These are phyloP conservation scores for Pristionchus entomophagus DNA, from an alignment of 2,888 invertebrate species.

Conservation along the genomic window DNA sequence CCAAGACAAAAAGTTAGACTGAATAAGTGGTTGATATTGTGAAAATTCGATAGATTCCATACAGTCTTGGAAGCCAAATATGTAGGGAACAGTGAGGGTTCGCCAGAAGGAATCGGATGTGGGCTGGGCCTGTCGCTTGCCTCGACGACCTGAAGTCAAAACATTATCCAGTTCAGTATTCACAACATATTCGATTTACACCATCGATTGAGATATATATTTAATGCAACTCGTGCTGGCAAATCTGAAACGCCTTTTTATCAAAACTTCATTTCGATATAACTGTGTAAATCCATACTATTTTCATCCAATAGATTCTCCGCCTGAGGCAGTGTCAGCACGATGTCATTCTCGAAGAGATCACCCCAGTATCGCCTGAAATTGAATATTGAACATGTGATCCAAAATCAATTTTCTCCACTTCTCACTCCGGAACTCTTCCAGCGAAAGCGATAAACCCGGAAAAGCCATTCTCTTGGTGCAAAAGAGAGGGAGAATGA, in stretches of 20 bases:
- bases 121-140: conserved; percentile 68
- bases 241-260: no score
- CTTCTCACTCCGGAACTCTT: not conserved
- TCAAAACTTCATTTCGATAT: not conserved
- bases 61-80: conserved; percentile 54
- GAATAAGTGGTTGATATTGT: no score
- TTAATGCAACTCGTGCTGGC: no score
- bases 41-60: not conserved
- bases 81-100: conserved; percentile 64
- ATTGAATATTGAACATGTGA: not conserved
- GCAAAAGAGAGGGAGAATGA: not conserved
- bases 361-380: conserved; percentile 64
- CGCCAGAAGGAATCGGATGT: conserved; percentile 65
- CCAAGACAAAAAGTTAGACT: no score
- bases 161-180: conserved; percentile 29
- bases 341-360: conserved; percentile 73
- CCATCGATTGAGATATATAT: no score
- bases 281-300: conserved; percentile 45
- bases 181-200: not conserved
- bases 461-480: not conserved
- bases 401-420: not conserved
- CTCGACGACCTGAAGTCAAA: conserved; percentile 46
- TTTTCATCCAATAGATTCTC: conserved; percentile 64
- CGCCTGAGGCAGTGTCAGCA: conserved; percentile 71
- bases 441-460: not conserved